Conservation (phyloP, 2,113 vertebrate genomes). For the Lucifuga dentata region DNA sequence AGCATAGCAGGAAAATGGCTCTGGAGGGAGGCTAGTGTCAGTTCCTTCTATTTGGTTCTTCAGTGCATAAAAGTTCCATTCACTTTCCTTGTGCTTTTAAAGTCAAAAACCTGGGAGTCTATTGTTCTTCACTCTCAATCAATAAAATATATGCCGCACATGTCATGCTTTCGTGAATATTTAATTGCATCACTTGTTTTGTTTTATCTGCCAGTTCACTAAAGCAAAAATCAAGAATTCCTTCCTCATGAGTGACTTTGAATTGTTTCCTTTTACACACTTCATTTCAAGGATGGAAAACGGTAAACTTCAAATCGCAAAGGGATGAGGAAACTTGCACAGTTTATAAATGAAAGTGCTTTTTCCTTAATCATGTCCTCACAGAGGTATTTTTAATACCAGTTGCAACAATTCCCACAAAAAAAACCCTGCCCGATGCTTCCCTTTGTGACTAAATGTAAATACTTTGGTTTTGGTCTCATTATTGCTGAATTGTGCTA, state of each 20-base stretch:
- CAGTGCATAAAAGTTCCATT: constrained; percentile 40
- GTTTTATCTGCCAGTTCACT: constrained; percentile 73
- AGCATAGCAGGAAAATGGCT: constrained; percentile 63
- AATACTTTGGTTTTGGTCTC: background rate
- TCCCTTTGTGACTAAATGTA: background rate
- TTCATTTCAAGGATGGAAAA: constrained; percentile 64
- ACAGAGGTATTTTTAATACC: background rate
- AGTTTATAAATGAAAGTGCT: background rate
- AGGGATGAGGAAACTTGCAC: constrained; percentile 8
- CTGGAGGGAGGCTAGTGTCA: constrained; percentile 47
- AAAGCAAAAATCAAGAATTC: constrained; percentile 68
- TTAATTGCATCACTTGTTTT: constrained; percentile 78
- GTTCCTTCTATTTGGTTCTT: constrained; percentile 25
- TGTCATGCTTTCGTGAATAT: constrained; percentile 78
- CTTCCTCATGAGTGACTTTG: constrained; percentile 60
- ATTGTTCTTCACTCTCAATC: constrained; percentile 78
- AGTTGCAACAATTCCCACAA: background rate
- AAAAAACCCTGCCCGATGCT: background rate
- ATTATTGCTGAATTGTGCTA: background rate
- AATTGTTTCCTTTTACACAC: constrained; percentile 72
- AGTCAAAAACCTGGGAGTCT: constrained; percentile 57
- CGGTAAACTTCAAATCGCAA: constrained; percentile 33
- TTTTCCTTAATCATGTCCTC: background rate
- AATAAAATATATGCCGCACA: constrained; percentile 82
- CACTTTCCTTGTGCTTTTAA: constrained; percentile 65